Evolutionary conservation across 2,888 invertebrate species (phyloP).

Genomic region (Tuberolachnus salignus): DNA sequence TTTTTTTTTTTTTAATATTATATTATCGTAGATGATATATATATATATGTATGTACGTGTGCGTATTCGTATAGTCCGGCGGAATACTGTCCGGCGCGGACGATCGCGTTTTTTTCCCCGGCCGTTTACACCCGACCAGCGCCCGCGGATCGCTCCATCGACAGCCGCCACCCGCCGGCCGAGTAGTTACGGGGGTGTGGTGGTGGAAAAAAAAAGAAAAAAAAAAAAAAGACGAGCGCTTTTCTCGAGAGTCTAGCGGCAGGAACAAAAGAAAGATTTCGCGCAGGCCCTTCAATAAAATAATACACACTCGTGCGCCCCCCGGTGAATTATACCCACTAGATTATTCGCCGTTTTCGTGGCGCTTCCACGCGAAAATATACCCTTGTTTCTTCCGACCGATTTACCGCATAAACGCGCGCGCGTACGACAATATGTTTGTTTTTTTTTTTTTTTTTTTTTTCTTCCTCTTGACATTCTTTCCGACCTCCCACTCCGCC

Average conservation of each 20-base stretch:
- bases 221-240: neutral
- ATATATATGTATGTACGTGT: no score
- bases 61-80: no score
- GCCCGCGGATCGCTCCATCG: no score
- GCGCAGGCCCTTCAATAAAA: slow-evolving; percentile 18
- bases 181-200: no score
- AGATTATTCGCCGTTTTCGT: slow-evolving; percentile 37
- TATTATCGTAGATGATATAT: no score
- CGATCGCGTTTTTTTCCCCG: no score
- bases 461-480: no score
- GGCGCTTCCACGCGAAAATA: neutral
- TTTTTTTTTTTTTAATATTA: no score
- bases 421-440: neutral
- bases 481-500: neutral
- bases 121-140: no score
- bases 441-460: neutral
- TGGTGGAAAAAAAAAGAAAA: no score
- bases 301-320: slow-evolving; percentile 11
- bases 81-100: no score
- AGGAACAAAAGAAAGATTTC: slow-evolving; percentile 33
- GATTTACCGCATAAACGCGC: neutral
- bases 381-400: slow-evolving; percentile 29
- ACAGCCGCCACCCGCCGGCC: no score
- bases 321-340: slow-evolving; percentile 12
- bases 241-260: slow-evolving; percentile 11